These are phyloP conservation scores for Gymnoscelis rufifasciata DNA, from an alignment of 2,888 invertebrate genomes.

Conservation along the genomic window DNA sequence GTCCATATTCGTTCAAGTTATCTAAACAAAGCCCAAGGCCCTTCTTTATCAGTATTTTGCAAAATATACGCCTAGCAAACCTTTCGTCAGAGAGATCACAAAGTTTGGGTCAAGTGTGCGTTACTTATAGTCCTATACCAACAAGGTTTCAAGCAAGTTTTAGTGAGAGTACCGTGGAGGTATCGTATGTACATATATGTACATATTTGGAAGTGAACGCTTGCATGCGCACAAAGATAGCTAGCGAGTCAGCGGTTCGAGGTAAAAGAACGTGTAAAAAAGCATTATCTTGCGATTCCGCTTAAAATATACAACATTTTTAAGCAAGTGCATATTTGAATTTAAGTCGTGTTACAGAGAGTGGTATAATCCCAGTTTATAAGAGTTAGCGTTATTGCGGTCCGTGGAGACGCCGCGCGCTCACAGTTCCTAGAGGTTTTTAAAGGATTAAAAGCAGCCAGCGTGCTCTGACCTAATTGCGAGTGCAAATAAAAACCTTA, in stretches of 20 bases:
- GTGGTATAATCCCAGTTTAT: constrained; percentile 57
- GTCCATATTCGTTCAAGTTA: too few species aligned
- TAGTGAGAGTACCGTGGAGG: background rate
- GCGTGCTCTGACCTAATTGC: constrained; percentile 34
- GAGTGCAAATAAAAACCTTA: constrained; percentile 28
- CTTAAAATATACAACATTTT: constrained; percentile 43
- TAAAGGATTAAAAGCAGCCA: constrained; percentile 49
- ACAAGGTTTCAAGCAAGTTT: background rate
- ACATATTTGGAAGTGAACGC: background rate
- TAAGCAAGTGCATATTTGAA: constrained; percentile 54
- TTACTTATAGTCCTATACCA: background rate
- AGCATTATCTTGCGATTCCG: constrained; percentile 27
- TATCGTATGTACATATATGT: too few species aligned
- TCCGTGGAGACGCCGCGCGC: constrained; percentile 44
- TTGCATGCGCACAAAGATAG: background rate
- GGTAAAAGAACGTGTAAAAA: constrained; percentile 9
- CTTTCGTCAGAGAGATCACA: background rate
- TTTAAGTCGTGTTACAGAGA: constrained; percentile 53
- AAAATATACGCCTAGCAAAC: background rate
- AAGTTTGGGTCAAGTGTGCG: background rate
- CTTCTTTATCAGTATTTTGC: background rate
- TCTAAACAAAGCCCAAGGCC: too few species aligned
- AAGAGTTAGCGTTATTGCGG: constrained; percentile 61
- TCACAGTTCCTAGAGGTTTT: constrained; percentile 46
- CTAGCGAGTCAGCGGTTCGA: background rate